A percentile compares a stretch with the other conserved stretches of the same genome.
phyloP scores from a whole-genome alignment of 1,140 invertebrate genomes.

The Solenopsis invicta region DNA sequence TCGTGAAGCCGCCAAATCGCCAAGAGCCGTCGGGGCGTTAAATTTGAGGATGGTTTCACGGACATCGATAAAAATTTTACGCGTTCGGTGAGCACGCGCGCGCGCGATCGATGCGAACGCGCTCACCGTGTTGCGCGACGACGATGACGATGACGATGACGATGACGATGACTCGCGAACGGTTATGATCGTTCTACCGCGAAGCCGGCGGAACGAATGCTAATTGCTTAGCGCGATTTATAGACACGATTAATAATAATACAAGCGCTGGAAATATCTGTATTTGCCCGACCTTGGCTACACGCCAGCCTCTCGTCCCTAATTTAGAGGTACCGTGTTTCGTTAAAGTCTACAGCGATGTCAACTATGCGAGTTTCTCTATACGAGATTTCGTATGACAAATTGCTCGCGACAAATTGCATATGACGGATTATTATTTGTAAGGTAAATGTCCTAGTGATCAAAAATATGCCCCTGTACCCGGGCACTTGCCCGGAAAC shows the following conservation, averaged over 20 bases:
- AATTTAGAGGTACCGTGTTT: conserved; percentile 46
- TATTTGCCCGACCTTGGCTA: conserved; percentile 71
- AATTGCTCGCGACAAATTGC: conserved; percentile 16
- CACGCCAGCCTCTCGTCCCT: conserved; percentile 48
- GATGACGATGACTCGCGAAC: conserved; percentile 11
- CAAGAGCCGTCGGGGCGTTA: conserved; percentile 51
- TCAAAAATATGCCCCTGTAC: too few species aligned
- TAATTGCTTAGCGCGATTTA: conserved; percentile 68
- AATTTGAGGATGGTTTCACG: conserved; percentile 59
- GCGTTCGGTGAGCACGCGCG: background rate
- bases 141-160: background rate
- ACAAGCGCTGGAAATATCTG: conserved; percentile 71
- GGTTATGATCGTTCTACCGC: conserved; percentile 67
- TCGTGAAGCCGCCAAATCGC: conserved; percentile 59
- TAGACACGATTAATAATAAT: conserved; percentile 64
- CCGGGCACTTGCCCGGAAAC: too few species aligned
- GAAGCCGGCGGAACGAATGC: conserved; percentile 49
- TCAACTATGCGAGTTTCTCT: background rate
- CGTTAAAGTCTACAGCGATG: conserved; percentile 35
- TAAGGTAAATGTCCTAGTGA: too few species aligned
- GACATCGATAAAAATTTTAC: conserved; percentile 73
- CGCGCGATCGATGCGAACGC: conserved; percentile 10
- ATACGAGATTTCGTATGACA: conserved; percentile 17
- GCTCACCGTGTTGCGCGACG: background rate
- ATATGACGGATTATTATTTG: conserved; percentile 7